These are phyloP conservation scores for Cololabis saira DNA, from an alignment of 2,113 vertebrate genomes.

Conservation along the genomic window DNA sequence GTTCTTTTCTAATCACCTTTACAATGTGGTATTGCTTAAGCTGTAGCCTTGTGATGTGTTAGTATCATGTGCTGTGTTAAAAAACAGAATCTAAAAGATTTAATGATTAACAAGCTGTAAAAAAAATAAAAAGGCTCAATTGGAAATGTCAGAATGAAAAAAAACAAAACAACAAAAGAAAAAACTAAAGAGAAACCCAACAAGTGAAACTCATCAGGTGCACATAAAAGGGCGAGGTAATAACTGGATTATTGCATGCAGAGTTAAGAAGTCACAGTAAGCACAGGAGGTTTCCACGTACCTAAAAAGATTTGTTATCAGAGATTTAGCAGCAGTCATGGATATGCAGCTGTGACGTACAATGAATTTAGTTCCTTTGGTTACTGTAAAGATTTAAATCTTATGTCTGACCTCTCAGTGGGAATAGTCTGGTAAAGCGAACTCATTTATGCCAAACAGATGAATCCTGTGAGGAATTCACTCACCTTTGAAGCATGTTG, in stretches of 20 bases:
- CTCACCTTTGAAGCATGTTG: conserved; percentile 57
- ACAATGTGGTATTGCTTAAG: no score
- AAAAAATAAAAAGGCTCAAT: no score
- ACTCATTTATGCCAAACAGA: not conserved
- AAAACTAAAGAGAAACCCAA: not conserved
- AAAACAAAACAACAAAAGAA: no score
- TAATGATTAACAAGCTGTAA: no score
- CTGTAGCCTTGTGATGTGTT: no score
- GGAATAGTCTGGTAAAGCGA: not conserved
- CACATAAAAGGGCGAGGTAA: not conserved
- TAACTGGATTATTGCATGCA: not conserved
- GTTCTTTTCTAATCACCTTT: no score
- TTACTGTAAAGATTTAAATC: not conserved
- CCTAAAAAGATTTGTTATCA: not conserved
- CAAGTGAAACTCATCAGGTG: not conserved
- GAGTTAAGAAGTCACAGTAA: not conserved
- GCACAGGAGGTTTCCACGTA: not conserved
- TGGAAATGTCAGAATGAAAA: no score
- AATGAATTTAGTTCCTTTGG: not conserved
- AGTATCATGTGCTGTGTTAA: no score
- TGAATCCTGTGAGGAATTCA: conserved; percentile 4
- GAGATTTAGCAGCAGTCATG: not conserved
- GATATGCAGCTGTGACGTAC: not conserved
- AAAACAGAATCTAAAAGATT: no score
- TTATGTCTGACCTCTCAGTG: not conserved